Base-by-base conservation (phyloP, 2,888 invertebrate genomes). In the Mythimna albipuncta region DNA sequence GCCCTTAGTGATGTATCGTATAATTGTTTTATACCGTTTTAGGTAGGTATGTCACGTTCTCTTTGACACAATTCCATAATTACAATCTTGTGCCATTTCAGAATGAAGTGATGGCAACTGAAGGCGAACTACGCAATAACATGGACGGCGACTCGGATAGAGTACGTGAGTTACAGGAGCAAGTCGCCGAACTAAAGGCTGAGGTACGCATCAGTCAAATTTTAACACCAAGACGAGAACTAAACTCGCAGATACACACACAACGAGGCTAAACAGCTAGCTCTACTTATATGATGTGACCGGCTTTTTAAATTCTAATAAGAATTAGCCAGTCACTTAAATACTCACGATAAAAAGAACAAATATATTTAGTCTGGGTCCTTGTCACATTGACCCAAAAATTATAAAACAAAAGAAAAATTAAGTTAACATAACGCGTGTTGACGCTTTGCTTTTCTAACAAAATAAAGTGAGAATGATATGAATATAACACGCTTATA, bases 91-190 rank as follows among this genome's bases (percentile, higher is more conserved):
- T 35, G 0, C 52, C 1, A 35, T 90, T 95, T 52, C 92, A 99
- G 99, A 99, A 99, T 92, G 99, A 99, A 93, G 99, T 99, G 94
- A 98, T 99, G 97, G 97, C 98, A 41, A 98, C 99, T 0, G 99
- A 99, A 92, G 99, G 99, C 6, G 99, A 99, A 93, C 96, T 99
- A 68, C 97, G 98, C 78, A 98, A 98, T 86, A 98, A 98, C 93
- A 97, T 98, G 87, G 98, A 98, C 77, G 98, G 78, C 9, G 80
- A 98, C 89, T 98, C 98, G 67, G 99, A 99, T 83, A 97, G 98
- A 88, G 98, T 98, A 41, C 97, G 98, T 75, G 99, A 99, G 87
- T 96, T 99, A 79, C 99, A 99, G 93, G 99, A 99, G 94, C 98
- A 98, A 94, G 98, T 99, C 81, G 98, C 98, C 54, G 99, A 99